Conservation (phyloP, 2,797 vertebrate genomes). For the Paguma larvata region DNA sequence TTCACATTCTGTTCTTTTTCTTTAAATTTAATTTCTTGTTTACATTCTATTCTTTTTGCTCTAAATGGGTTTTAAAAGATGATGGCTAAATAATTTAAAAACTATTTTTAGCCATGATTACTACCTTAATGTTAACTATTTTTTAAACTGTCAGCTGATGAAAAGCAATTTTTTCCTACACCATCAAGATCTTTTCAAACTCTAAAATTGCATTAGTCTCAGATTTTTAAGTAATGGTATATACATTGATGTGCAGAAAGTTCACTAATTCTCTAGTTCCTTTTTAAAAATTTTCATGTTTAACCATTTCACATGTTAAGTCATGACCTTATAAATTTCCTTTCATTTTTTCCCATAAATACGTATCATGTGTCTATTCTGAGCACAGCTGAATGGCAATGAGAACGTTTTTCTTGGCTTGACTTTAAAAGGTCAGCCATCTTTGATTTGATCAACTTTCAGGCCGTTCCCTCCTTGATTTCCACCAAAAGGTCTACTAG, state of each 20-base stretch:
- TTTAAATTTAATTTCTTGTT: constrained; percentile 37
- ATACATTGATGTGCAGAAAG: neutral
- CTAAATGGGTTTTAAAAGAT: neutral
- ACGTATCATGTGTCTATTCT: neutral
- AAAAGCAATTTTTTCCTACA: neutral
- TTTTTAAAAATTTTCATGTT: constrained; percentile 25
- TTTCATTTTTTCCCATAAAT: neutral
- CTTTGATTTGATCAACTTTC: neutral
- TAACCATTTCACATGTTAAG: neutral
- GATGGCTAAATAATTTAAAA: constrained; percentile 14
- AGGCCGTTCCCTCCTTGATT: neutral
- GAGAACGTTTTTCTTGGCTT: constrained; percentile 25
- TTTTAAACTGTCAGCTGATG: neutral
- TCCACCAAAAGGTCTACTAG: neutral
- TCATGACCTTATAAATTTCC: neutral
- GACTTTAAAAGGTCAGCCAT: constrained; percentile 36
- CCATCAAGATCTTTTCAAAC: neutral
- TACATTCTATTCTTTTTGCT: constrained; percentile 11
- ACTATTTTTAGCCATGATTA: neutral
- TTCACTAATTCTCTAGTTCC: neutral
- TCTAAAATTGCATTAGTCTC: neutral
- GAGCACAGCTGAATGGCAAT: neutral
- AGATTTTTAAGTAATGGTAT: neutral
- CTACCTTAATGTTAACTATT: constrained; percentile 37
- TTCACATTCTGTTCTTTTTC: constrained; percentile 24